phyloP scores from a whole-genome alignment of 1,140 invertebrate genomes.

The Zaprionus capensis region DNA sequence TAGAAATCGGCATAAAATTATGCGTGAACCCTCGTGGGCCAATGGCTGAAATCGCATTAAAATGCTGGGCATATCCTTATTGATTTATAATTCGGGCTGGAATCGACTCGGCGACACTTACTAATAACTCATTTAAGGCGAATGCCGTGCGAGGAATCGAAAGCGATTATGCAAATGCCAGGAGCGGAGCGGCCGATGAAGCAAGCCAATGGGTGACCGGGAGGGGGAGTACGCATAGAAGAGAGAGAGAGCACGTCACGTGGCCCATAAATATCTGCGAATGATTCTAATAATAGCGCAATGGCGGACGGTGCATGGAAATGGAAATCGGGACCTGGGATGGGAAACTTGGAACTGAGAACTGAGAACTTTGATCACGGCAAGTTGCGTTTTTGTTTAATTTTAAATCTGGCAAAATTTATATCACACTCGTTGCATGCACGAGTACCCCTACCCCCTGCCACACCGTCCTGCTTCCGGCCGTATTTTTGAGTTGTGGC shows the following conservation, averaged over 20 bases:
- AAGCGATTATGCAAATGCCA: constrained; percentile 79
- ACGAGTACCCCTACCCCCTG: background rate
- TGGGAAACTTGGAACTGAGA: constrained; percentile 10
- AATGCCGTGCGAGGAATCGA: constrained; percentile 75
- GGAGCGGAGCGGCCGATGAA: background rate
- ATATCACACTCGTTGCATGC: constrained; percentile 67
- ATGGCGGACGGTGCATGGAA: constrained; percentile 8
- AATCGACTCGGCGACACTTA: constrained; percentile 62
- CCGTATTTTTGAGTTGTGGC: constrained; percentile 55
- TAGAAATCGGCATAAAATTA: constrained; percentile 60
- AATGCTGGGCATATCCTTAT: constrained; percentile 79
- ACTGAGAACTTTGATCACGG: constrained; percentile 35
- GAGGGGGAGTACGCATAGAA: constrained; percentile 9
- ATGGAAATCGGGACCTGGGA: background rate
- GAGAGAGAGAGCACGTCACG: constrained; percentile 55
- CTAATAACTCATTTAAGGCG: constrained; percentile 79
- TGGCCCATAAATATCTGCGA: constrained; percentile 76
- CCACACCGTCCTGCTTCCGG: constrained; percentile 21
- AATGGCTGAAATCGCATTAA: constrained; percentile 65
- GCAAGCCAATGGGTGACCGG: background rate
- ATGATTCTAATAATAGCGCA: constrained; percentile 74
- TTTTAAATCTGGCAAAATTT: constrained; percentile 69
- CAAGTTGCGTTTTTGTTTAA: constrained; percentile 63
- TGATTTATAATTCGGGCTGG: constrained; percentile 76
- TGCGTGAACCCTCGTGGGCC: constrained; percentile 36